phyloP scores from a whole-genome alignment of 2,797 vertebrate genomes.

The Nothura maculosa region DNA sequence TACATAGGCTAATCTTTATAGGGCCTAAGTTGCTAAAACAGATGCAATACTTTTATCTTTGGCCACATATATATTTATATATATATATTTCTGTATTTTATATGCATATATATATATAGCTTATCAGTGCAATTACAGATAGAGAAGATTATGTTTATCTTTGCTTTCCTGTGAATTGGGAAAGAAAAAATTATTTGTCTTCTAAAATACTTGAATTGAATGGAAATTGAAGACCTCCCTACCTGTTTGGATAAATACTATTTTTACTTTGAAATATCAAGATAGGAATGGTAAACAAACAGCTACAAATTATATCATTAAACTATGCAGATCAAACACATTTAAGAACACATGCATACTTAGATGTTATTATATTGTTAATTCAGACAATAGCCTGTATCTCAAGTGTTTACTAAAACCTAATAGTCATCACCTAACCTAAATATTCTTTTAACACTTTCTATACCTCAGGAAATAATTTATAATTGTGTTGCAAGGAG shows the following conservation, averaged over 20 bases:
- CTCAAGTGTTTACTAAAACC: neutral
- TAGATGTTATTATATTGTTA: neutral
- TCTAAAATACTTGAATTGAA: neutral
- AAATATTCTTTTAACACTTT: neutral
- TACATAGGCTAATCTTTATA: constrained; percentile 20
- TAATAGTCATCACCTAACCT: neutral
- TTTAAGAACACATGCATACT: neutral
- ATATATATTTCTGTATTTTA: too few species aligned
- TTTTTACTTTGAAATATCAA: neutral
- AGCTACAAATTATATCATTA: constrained; percentile 1
- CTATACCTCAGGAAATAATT: neutral
- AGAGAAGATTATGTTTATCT: constrained; percentile 42
- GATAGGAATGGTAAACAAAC: neutral
- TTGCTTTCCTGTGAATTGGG: constrained; percentile 21
- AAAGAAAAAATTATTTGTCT: constrained; percentile 32
- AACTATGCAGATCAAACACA: neutral
- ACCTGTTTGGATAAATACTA: neutral
- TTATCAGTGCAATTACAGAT: constrained; percentile 65
- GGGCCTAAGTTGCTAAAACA: constrained; percentile 11
- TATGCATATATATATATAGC: constrained; percentile 12
- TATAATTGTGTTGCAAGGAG: neutral
- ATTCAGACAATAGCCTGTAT: neutral
- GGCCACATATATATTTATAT: neutral
- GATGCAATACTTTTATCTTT: constrained; percentile 45
- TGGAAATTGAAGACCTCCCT: constrained; percentile 1